Conservation (phyloP, 2,113 vertebrate genomes). For the Astur gentilis region DNA sequence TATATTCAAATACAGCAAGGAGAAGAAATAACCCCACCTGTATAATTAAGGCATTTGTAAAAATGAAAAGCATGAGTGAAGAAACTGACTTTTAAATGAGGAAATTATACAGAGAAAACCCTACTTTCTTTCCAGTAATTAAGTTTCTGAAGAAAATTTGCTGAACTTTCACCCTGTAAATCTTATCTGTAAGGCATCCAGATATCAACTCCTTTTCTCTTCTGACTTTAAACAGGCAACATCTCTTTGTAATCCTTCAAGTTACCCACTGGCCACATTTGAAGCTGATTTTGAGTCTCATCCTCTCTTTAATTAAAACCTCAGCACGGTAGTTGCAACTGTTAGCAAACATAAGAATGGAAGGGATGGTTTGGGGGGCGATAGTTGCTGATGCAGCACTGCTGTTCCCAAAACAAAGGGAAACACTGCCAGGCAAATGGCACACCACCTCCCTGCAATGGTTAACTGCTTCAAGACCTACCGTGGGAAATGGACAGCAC, state of each 20-base stretch:
- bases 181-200: not conserved
- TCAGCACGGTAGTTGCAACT: not conserved
- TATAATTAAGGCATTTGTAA: not conserved
- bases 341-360: not conserved
- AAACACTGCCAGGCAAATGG: not conserved
- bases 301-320: not conserved
- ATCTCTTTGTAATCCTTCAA: not conserved
- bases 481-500: not conserved
- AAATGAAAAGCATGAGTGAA: not conserved
- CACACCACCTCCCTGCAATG: not conserved
- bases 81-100: not conserved
- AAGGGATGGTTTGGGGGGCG: accelerated
- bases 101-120: not conserved
- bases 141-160: not conserved
- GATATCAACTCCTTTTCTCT: not conserved
- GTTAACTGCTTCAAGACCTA: not conserved
- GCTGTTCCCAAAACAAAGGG: not conserved
- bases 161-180: not conserved
- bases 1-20: not conserved
- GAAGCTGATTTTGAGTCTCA: not conserved
- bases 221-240: not conserved
- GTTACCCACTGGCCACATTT: not conserved
- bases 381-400: not conserved
- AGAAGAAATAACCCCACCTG: not conserved
- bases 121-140: not conserved